A percentile compares a stretch with the other conserved stretches of the same genome.
These are phyloP conservation scores for Philotrypesis tridentata DNA, from an alignment of 1,140 invertebrate species.

Conservation along the genomic window DNA sequence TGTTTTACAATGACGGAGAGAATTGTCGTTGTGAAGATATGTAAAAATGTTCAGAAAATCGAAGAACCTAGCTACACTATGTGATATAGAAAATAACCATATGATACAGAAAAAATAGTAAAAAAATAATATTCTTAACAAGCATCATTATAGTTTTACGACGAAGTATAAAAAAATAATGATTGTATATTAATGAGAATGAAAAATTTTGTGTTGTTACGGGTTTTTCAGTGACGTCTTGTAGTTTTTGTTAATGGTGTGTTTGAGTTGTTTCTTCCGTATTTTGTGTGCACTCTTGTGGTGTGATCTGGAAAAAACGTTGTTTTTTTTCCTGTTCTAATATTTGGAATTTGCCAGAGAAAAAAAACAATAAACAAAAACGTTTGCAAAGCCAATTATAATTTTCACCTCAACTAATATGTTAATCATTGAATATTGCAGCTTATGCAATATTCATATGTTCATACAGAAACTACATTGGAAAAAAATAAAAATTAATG, in stretches of 20 bases:
- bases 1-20: background rate
- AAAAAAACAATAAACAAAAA: constrained; percentile 4
- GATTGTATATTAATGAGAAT: background rate
- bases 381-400: background rate
- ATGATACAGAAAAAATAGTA: background rate
- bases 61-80: background rate
- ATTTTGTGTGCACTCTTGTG: constrained; percentile 39
- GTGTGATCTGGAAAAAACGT: constrained; percentile 48
- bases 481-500: background rate
- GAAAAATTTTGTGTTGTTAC: constrained; percentile 40
- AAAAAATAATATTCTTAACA: background rate
- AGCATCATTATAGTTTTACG: background rate
- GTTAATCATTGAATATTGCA: too few species aligned
- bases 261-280: constrained; percentile 50
- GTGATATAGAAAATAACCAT: too few species aligned
- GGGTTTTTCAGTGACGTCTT: constrained; percentile 44
- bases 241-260: constrained; percentile 46
- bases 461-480: background rate
- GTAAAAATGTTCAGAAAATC: background rate
- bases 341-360: constrained; percentile 16
- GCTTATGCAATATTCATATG: too few species aligned
- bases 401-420: background rate
- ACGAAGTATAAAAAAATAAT: background rate
- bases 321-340: constrained; percentile 36
- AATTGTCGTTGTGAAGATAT: background rate